A percentile compares a stretch with the other conserved stretches of the same genome.
phyloP scores from a whole-genome alignment of 2,113 vertebrate species.

The Corydoras maculifer region DNA sequence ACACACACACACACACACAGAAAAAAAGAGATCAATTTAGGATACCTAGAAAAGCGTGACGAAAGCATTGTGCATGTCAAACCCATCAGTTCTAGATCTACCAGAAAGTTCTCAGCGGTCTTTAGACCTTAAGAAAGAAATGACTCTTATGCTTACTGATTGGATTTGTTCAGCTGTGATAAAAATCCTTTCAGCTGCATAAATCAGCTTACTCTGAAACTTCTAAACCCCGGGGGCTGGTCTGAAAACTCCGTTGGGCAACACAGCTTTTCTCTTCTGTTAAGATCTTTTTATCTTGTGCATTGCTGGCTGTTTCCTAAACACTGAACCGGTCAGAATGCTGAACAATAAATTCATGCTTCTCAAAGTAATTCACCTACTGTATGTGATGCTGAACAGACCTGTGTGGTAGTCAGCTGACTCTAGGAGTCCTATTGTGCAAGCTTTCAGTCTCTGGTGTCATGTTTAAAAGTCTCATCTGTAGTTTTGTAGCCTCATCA shows the following conservation, averaged over 20 bases:
- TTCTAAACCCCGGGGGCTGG: conserved; percentile 32
- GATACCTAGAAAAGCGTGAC: conserved; percentile 35
- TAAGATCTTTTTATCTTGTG: conserved; percentile 10
- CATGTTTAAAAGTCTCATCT: not conserved
- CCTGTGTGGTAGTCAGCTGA: too few species aligned
- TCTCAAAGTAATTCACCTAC: too few species aligned
- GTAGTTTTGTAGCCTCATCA: too few species aligned
- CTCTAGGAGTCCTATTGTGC: too few species aligned
- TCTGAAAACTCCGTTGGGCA: conserved; percentile 25
- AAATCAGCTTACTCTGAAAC: conserved; percentile 43
- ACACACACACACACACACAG: too few species aligned
- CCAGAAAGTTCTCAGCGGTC: conserved; percentile 26
- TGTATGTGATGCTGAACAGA: too few species aligned
- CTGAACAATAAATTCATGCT: not conserved
- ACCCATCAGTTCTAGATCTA: conserved; percentile 25
- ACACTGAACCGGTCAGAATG: not conserved
- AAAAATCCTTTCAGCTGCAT: conserved; percentile 43
- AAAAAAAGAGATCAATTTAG: conserved; percentile 18
- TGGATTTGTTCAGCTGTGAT: conserved; percentile 46
- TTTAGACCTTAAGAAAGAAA: conserved; percentile 24
- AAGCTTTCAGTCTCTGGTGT: not conserved
- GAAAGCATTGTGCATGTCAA: conserved; percentile 33
- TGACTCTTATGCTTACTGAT: conserved; percentile 30
- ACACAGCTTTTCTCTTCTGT: conserved; percentile 9
- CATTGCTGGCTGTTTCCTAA: conserved; percentile 16